These are phyloP conservation scores for Hydrolagus colliei DNA, from an alignment of 2,797 vertebrate genomes.

Conservation along the genomic window DNA sequence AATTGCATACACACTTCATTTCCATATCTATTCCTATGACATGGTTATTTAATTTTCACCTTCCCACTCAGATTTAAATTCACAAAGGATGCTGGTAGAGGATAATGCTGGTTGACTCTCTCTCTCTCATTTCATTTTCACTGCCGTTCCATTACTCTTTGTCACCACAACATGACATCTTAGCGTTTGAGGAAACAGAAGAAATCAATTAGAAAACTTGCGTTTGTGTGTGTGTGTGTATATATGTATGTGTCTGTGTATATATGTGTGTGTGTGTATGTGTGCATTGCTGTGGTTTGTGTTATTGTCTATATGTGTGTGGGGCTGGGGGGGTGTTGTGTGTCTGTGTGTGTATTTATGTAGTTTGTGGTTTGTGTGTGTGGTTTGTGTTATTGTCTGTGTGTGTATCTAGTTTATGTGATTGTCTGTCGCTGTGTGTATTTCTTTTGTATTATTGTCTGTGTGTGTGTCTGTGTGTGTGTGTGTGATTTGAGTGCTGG, in stretches of 20 bases:
- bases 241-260: too few species aligned
- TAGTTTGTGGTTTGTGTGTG: too few species aligned
- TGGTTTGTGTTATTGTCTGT: too few species aligned
- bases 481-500: too few species aligned
- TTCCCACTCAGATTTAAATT: background rate
- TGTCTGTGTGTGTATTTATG: too few species aligned
- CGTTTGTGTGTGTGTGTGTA: too few species aligned
- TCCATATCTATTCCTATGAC: background rate
- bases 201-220: constrained; percentile 25
- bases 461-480: too few species aligned
- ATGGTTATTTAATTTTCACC: background rate
- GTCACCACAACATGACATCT: background rate
- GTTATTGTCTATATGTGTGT: too few species aligned
- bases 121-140: background rate
- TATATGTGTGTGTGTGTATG: too few species aligned
- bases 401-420: too few species aligned
- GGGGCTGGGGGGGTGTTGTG: background rate
- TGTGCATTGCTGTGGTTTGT: too few species aligned
- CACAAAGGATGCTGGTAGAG: background rate
- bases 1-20: background rate
- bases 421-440: background rate
- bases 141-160: background rate
- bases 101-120: background rate
- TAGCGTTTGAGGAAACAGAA: background rate
- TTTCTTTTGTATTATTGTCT: too few species aligned